A percentile compares a stretch with the other conserved stretches of the same genome.
These are phyloP conservation scores for Laticauda colubrina DNA, from an alignment of 2,113 vertebrate genomes.

Conservation along the genomic window DNA sequence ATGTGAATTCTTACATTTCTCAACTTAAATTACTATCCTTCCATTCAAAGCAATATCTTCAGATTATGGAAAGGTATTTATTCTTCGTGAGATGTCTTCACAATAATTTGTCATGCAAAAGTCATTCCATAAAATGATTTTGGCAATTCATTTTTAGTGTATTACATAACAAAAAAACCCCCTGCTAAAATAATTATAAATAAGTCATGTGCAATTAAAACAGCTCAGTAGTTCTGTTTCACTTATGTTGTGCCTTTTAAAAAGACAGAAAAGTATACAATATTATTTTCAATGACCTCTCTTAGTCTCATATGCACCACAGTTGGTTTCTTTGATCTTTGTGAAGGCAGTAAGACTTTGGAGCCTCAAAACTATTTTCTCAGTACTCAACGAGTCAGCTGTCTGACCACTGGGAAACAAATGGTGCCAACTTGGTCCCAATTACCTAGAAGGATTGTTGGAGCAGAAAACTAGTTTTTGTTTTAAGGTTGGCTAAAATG, in stretches of 20 bases:
- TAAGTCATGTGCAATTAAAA: background rate
- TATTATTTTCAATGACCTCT: background rate
- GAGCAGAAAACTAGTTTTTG: background rate
- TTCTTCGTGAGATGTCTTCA: background rate
- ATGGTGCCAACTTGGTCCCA: background rate
- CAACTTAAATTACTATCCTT: background rate
- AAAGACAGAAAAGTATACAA: background rate
- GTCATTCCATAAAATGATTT: background rate
- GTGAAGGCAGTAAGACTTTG: background rate
- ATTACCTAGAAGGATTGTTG: background rate
- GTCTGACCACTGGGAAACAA: background rate
- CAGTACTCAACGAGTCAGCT: background rate
- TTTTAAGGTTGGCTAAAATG: background rate
- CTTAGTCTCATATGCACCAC: background rate
- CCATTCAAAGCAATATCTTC: background rate
- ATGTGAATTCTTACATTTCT: background rate
- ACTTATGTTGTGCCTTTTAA: background rate
- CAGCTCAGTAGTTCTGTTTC: background rate
- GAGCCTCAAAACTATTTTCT: background rate
- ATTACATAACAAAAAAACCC: background rate
- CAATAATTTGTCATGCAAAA: background rate
- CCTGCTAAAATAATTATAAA: background rate
- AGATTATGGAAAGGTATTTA: background rate
- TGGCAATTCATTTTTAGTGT: background rate
- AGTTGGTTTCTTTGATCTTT: background rate